Base-by-base conservation (phyloP, 1,140 invertebrate species). In the Ridgeia piscesae region DNA sequence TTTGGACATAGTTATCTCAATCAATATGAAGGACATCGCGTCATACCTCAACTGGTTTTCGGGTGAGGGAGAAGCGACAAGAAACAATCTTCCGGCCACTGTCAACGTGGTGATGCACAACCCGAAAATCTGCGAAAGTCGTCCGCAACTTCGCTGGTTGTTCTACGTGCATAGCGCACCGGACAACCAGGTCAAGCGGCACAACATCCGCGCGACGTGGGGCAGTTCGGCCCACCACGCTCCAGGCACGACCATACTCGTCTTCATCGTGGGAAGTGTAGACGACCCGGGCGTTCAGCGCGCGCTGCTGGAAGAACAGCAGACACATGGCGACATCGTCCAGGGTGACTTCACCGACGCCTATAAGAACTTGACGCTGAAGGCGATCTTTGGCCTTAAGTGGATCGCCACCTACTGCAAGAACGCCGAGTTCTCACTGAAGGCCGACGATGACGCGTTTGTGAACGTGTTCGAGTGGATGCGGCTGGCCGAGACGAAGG, bases 381-480 rank as follows among this genome's bases (percentile, higher is more conserved):
- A 95, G 91, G 98, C 98, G 94, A 94, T 98, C 0, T 98, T 98
- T 97, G 98, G 98, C 0, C 95, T 99, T 35, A 96, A 97, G 93
- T 99, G 98, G 98, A 97, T 97, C 0, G 95, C 96, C 1, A 95
- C 95, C 9, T 96, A 97, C 93, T 99, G 98, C 95, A 93, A 94
- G 27, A 95, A 96, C 33, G 96, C 97, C 0, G 96, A 97, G 92
- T 98, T 97, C 94, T 96, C 98, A n/a, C 96, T 99, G 9, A 99
- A 99, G 97, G 97, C 98, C 95, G 98, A 99, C 95, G 98, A 99
- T 95, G 98, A 99, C 94, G 98, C 98, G 93, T 97, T 98, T 90
- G 96, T 98, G n/a, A 97, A 98, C 96, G 94, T 98, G 21, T 97
- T 97, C 6, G 58, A 77, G 35, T 91, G 94, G 4, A 33, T 92